phyloP scores from a whole-genome alignment of 2,888 invertebrate species.

The Drosophila meridionalis region DNA sequence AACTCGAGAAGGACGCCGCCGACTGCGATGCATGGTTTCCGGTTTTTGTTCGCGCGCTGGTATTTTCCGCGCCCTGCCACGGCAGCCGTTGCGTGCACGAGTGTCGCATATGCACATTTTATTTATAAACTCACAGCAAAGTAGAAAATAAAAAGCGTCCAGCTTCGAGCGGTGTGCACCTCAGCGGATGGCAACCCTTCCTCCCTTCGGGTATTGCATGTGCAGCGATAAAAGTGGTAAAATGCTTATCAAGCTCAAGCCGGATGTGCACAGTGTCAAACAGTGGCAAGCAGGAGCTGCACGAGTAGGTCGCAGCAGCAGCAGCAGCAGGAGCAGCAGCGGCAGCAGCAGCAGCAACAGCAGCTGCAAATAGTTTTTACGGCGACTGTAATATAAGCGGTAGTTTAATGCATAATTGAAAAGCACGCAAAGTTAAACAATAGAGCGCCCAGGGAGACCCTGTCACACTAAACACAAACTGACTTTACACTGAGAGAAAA shows the following conservation, averaged over 20 bases:
- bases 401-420: conserved; percentile 80
- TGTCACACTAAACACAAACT: conserved; percentile 2
- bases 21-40: conserved; percentile 70
- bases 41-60: conserved; percentile 79
- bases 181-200: conserved; percentile 19
- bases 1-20: conserved; percentile 23
- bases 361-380: conserved; percentile 65
- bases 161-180: conserved; percentile 46
- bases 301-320: conserved; percentile 6
- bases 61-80: conserved; percentile 45
- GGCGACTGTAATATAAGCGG: conserved; percentile 56
- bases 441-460: conserved; percentile 19
- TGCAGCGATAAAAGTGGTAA: conserved; percentile 72
- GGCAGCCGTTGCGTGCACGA: conserved; percentile 62
- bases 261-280: conserved; percentile 79
- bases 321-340: conserved; percentile 2
- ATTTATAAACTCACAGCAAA: conserved; percentile 74
- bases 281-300: conserved; percentile 34
- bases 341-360: conserved; percentile 9
- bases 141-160: conserved; percentile 60
- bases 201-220: conserved; percentile 48
- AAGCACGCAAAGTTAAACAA: conserved; percentile 76
- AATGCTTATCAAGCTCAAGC: conserved; percentile 77
- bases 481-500: conserved; percentile 12
- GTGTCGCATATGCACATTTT: conserved; percentile 79